A percentile compares a stretch with the other conserved stretches of the same genome.
Evolutionary conservation across 2,113 vertebrate species (phyloP).

Genomic region (Chroicocephalus ridibundus): DNA sequence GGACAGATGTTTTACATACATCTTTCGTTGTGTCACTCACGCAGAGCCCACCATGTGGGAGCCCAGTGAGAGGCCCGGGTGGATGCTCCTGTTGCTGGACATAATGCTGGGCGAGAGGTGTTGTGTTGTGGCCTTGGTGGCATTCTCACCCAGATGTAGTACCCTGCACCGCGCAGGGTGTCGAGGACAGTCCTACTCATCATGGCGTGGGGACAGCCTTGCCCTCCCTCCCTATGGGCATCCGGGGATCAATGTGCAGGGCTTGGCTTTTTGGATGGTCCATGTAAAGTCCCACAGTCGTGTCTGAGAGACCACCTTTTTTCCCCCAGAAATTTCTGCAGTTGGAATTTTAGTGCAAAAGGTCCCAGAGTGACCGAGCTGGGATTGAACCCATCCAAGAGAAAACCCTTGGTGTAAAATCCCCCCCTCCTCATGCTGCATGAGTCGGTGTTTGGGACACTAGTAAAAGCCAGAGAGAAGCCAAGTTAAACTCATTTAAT

Average conservation of each 20-base stretch:
- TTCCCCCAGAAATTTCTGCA: rapidly evolving
- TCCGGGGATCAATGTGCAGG: background rate
- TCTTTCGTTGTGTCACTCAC: background rate
- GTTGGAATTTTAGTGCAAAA: background rate
- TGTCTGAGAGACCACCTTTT: background rate
- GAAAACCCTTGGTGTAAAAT: background rate
- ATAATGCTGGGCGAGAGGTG: background rate
- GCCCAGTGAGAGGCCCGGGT: background rate
- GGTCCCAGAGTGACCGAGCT: background rate
- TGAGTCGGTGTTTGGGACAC: background rate
- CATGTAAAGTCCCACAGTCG: background rate
- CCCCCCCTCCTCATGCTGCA: rapidly evolving
- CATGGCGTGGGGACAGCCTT: rapidly evolving
- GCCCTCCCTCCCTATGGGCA: rapidly evolving
- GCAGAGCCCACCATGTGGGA: background rate
- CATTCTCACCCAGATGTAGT: rapidly evolving
- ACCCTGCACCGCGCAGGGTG: background rate
- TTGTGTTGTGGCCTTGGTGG: rapidly evolving
- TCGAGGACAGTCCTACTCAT: background rate
- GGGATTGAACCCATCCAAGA: background rate
- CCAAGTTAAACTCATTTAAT: background rate
- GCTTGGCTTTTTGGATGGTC: background rate
- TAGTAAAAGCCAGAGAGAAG: background rate
- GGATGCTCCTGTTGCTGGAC: background rate
- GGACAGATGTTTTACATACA: background rate